Evolutionary conservation across 1,140 invertebrate species (phyloP), one percentile per base, ranked within the genome.

Genomic region (Neodiprion pinetum): DNA sequence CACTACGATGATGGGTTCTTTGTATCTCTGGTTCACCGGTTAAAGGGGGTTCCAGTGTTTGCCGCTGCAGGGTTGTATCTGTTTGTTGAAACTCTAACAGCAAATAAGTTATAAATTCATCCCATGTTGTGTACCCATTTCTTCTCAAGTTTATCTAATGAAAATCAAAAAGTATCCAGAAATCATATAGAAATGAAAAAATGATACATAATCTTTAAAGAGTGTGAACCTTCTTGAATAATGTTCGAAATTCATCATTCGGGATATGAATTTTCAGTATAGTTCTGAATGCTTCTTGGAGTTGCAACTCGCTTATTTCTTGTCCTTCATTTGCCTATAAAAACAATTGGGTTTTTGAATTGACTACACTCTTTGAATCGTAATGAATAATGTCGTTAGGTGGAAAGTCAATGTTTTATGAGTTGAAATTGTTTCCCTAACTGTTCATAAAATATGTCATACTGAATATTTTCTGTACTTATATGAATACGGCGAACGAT

Each of bases 71-170:
- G 71, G 90, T 86, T 3, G 87, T 89, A 76, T 93, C 92, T 77
- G 91, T 91, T 61, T 89, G 87, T 79, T 92, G 90, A 83, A 93
- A 93, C 61, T 92, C 92, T 70, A 93, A 85, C 50, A 93, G 87
- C 10, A 94, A 80, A 84, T 93, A 91, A 1, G 93, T 93, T 8
- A 93, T 89, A 74, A 93, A 89, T 83, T 94, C 92, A 79, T 93
- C 89, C 92, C 92, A 93, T 14, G 90, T 91, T 14, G 93, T 89
- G 71, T 88, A 86, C 17, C 90, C 92, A 76, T 91, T 88, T 50
- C 90, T 81, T 71, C 80, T 92, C 0, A 75, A 72, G 53, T 86
- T 78, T 48, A 86, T 82, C 83, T 85, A 69, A 14, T 78, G 74
- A 77, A 72, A 47, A 67, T 61, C 7, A 48, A 61, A 53, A 47